phyloP scores from a whole-genome alignment of 2,888 invertebrate species.

The Euplagia quadripunctaria region DNA sequence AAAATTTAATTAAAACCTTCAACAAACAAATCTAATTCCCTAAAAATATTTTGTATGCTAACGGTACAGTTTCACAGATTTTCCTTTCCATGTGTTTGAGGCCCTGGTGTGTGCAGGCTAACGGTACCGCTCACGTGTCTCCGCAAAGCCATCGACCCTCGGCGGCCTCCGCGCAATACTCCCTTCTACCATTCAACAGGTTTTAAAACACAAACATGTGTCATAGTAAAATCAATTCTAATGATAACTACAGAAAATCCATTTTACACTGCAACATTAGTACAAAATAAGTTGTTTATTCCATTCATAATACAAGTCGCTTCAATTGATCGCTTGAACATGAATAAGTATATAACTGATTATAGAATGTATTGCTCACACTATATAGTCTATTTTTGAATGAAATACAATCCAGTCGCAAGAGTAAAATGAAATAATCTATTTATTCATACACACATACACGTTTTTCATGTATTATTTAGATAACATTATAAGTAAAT shows the following conservation, averaged over 20 bases:
- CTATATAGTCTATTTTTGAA: slow-evolving; percentile 51
- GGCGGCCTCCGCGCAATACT: slow-evolving; percentile 83
- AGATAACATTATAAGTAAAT: slow-evolving; percentile 44
- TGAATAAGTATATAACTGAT: slow-evolving; percentile 53
- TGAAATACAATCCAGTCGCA: slow-evolving; percentile 28
- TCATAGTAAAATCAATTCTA: slow-evolving; percentile 24
- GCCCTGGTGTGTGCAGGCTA: slow-evolving; percentile 77
- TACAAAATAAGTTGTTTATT: slow-evolving; percentile 33
- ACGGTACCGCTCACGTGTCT: slow-evolving; percentile 85
- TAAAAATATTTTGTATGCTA: slow-evolving; percentile 47
- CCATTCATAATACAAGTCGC: slow-evolving; percentile 48
- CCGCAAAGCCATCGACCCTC: slow-evolving; percentile 84
- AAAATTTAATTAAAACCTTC: not conserved
- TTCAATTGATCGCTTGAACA: slow-evolving; percentile 68
- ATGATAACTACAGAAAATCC: not conserved
- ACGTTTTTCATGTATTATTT: slow-evolving; percentile 49
- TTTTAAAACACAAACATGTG: slow-evolving; percentile 15
- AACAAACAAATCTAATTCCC: not conserved
- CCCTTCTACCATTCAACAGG: slow-evolving; percentile 20
- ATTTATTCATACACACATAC: slow-evolving; percentile 52
- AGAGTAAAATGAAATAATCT: slow-evolving; percentile 47
- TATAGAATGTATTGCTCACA: slow-evolving; percentile 53
- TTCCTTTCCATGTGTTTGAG: slow-evolving; percentile 79
- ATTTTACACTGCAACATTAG: slow-evolving; percentile 10
- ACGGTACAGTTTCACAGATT: slow-evolving; percentile 74